A percentile compares a stretch with the other conserved stretches of the same genome.
These are phyloP conservation scores for Alligator mississippiensis DNA, from an alignment of 2,113 vertebrate species.

Conservation along the genomic window DNA sequence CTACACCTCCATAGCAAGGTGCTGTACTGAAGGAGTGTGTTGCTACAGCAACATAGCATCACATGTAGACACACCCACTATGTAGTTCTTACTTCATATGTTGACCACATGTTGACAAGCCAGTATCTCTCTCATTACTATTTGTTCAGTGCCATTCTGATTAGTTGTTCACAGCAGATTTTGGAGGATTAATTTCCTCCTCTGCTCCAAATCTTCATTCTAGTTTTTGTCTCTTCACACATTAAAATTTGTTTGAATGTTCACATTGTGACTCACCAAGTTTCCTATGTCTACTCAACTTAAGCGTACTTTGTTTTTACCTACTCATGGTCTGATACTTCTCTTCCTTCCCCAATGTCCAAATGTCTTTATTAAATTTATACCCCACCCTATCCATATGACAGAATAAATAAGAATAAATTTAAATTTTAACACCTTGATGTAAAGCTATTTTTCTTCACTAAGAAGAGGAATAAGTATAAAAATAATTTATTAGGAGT, in stretches of 20 bases:
- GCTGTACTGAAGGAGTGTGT: background rate
- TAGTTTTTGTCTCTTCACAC: background rate
- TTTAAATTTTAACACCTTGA: background rate
- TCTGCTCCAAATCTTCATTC: background rate
- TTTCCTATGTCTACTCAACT: background rate
- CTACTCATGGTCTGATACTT: background rate
- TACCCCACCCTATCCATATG: background rate
- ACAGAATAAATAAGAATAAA: background rate
- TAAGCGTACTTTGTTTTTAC: background rate
- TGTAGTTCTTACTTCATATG: background rate
- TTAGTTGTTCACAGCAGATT: background rate
- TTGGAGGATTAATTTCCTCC: background rate
- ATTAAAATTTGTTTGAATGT: background rate
- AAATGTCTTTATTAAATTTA: too few species aligned
- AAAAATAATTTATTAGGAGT: background rate
- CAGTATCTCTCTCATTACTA: background rate
- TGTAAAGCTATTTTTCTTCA: background rate
- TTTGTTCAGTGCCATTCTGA: background rate
- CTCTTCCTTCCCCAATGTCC: background rate
- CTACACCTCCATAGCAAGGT: too few species aligned
- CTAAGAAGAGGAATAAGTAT: too few species aligned
- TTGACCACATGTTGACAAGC: background rate
- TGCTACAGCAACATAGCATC: background rate
- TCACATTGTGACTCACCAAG: background rate
- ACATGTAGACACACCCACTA: too few species aligned